Conservation (phyloP, 2,888 invertebrate species). For the Nudaria mundana region DNA sequence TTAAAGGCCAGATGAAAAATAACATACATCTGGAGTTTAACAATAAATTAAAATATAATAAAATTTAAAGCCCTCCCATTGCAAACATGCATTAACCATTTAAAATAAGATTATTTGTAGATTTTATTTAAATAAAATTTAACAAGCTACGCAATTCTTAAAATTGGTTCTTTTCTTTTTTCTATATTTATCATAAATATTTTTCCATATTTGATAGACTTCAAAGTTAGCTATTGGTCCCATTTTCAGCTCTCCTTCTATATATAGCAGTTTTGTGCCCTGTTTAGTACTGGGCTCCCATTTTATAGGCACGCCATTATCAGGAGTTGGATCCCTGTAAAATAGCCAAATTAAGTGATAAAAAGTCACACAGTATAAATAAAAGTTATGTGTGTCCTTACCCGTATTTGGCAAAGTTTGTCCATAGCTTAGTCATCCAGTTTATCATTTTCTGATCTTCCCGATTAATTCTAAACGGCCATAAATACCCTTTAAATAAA, state of each 20-base stretch:
- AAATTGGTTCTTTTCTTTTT: slow-evolving; percentile 27
- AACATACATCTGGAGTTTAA: no score
- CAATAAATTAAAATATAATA: no score
- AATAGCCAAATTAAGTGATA: background rate
- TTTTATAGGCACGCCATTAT: slow-evolving; percentile 15
- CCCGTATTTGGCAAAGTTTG: slow-evolving; percentile 71
- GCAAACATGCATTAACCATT: no score
- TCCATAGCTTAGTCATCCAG: slow-evolving; percentile 63
- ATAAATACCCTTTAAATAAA: slow-evolving; percentile 52
- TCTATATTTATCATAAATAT: slow-evolving; percentile 42
- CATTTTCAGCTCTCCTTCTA: slow-evolving; percentile 45
- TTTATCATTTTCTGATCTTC: slow-evolving; percentile 52
- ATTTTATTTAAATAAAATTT: background rate
- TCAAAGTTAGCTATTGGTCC: slow-evolving; percentile 43
- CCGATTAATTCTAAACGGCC: slow-evolving; percentile 49
- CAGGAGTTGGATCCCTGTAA: slow-evolving; percentile 57
- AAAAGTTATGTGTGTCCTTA: slow-evolving; percentile 23
- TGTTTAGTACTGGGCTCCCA: slow-evolving; percentile 24
- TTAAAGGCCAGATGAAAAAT: no score
- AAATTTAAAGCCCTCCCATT: no score
- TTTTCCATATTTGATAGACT: slow-evolving; percentile 47
- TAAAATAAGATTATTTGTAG: no score
- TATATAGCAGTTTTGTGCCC: slow-evolving; percentile 39
- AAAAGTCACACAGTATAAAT: background rate
- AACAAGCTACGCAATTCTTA: background rate